phyloP scores from a whole-genome alignment of 2,888 invertebrate genomes.

The Ormia ochracea region DNA sequence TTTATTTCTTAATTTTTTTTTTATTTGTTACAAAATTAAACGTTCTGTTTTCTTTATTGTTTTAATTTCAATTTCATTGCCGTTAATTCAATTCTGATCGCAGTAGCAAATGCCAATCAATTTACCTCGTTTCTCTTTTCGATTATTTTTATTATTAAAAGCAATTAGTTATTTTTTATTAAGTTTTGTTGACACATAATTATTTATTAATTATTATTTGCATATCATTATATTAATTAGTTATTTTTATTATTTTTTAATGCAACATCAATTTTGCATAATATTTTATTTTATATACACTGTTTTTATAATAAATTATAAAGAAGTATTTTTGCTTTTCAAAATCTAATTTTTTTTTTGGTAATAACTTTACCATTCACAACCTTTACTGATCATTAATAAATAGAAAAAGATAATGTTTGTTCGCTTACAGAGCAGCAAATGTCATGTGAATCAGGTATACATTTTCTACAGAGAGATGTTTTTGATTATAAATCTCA shows the following conservation, averaged over 20 bases:
- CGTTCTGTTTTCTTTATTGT: not conserved
- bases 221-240: slow-evolving; percentile 12
- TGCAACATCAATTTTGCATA: not conserved
- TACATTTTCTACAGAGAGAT: no score
- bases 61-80: not conserved
- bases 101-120: not conserved
- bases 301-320: slow-evolving; percentile 8
- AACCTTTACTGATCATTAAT: slow-evolving; percentile 39
- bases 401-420: slow-evolving; percentile 11
- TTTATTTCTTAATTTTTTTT: not conserved
- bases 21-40: not conserved
- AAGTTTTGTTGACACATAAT: not conserved
- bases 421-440: slow-evolving; percentile 3
- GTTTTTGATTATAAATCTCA: no score
- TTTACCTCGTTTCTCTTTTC: not conserved
- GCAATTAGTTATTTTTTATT: not conserved
- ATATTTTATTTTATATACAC: no score
- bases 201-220: not conserved
- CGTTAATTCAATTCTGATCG: not conserved
- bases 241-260: not conserved
- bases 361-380: not conserved
- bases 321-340: not conserved
- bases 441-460: slow-evolving; percentile 36
- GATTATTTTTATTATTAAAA: not conserved
- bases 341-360: slow-evolving; percentile 4